A percentile compares a stretch with the other conserved stretches of the same genome.
Conservation (phyloP, 2,113 vertebrate genomes). For the Gavia stellata region DNA sequence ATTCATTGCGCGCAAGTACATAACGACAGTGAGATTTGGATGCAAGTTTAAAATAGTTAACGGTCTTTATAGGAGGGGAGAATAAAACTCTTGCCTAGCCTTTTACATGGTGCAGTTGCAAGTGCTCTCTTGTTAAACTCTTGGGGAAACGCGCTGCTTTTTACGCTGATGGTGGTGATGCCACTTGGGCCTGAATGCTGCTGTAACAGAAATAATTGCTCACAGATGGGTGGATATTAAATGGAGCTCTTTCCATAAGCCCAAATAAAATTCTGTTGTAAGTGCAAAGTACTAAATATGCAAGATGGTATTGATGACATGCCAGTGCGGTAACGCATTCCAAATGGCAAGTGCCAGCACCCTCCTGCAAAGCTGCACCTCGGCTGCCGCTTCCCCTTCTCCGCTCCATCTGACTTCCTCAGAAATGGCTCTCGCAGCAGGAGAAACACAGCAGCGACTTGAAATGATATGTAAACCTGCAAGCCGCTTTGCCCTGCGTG, state of each 20-base stretch:
- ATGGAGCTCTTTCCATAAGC: neutral
- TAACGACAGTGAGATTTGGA: neutral
- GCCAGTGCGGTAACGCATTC: neutral
- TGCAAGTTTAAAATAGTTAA: neutral
- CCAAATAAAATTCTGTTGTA: neutral
- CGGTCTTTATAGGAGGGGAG: neutral
- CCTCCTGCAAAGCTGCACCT: neutral
- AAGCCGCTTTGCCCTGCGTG: rapidly evolving
- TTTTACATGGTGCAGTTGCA: neutral
- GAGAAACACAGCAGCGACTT: rapidly evolving
- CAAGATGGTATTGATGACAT: neutral
- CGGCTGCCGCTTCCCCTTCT: neutral
- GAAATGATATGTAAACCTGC: neutral
- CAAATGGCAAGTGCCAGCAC: neutral
- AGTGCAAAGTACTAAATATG: neutral
- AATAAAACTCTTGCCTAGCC: neutral
- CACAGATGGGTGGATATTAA: conserved; percentile 25
- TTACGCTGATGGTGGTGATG: neutral
- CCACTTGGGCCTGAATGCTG: neutral
- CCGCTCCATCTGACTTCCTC: rapidly evolving
- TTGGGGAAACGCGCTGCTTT: neutral
- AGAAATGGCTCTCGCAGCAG: neutral
- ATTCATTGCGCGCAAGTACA: neutral
- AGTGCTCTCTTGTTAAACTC: neutral
- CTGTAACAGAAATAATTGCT: neutral